These are phyloP conservation scores for Sarcophilus harrisii DNA, from an alignment of 2,797 vertebrate genomes.

Conservation along the genomic window DNA sequence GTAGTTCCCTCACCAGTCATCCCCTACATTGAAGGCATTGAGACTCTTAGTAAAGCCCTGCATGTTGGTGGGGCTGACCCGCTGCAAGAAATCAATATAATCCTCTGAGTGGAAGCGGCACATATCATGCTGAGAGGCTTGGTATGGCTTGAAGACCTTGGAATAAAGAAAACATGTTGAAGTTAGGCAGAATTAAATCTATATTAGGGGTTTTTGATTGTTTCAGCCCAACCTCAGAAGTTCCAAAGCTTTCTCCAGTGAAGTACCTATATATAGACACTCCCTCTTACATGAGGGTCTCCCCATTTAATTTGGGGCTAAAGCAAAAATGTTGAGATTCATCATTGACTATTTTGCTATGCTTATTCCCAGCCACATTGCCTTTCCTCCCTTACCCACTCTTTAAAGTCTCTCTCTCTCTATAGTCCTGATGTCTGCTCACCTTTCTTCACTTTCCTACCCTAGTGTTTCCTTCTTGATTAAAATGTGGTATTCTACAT, in stretches of 20 bases:
- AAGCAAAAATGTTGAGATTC: slow-evolving; percentile 27
- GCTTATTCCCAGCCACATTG: slow-evolving; percentile 5
- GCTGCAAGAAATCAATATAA: slow-evolving; percentile 98
- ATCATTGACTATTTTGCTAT: neutral
- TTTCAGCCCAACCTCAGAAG: neutral
- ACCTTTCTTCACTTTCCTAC: slow-evolving; percentile 24
- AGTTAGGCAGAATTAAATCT: slow-evolving; percentile 1
- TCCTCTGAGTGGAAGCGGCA: slow-evolving; percentile 99
- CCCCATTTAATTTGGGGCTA: neutral
- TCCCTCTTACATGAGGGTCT: neutral
- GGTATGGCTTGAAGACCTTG: slow-evolving; percentile 98
- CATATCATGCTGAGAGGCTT: slow-evolving; percentile 99
- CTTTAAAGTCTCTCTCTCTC: slow-evolving; percentile 13
- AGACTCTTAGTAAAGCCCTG: slow-evolving; percentile 99
- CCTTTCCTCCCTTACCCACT: neutral
- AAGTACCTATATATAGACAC: neutral
- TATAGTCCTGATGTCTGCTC: slow-evolving; percentile 1
- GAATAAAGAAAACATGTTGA: slow-evolving; percentile 63
- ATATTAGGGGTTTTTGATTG: neutral
- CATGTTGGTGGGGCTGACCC: slow-evolving; percentile 99
- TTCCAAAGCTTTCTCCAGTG: neutral
- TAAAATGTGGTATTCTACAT: slow-evolving; percentile 37
- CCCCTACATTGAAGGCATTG: slow-evolving; percentile 98
- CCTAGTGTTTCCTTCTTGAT: slow-evolving; percentile 32
- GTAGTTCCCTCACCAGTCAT: slow-evolving; percentile 93